Percentiles rank a stretch among this genome's conserved stretches.
These are phyloP conservation scores for Drosophila prosaltans DNA, from an alignment of 1,140 invertebrate species.

Conservation along the genomic window DNA sequence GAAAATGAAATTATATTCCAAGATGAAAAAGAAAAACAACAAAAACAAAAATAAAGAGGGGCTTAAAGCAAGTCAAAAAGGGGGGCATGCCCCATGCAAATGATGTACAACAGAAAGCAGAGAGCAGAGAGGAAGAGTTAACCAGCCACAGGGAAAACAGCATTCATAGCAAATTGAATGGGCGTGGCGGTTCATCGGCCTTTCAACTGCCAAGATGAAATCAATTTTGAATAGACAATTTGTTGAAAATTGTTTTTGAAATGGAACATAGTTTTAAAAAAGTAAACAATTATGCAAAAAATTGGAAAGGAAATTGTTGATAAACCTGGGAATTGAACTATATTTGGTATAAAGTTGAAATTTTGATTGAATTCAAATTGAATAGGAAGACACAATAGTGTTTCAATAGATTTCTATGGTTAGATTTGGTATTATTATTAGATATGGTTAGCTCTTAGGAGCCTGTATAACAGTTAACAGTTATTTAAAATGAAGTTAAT, in stretches of 20 bases:
- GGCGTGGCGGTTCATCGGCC: background rate
- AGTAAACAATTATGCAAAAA: too few relatives aligned
- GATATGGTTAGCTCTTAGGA: too few relatives aligned
- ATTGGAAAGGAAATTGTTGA: too few relatives aligned
- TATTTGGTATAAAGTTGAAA: too few relatives aligned
- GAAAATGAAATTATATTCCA: background rate
- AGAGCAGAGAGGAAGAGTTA: background rate
- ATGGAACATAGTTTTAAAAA: background rate
- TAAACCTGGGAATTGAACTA: too few relatives aligned
- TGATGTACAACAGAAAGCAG: background rate
- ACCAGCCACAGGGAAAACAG: background rate
- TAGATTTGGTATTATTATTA: too few relatives aligned
- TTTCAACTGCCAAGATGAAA: background rate
- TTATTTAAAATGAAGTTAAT: too few relatives aligned
- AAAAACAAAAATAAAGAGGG: background rate
- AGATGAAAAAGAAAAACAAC: background rate
- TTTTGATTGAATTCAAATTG: too few relatives aligned
- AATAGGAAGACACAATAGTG: too few relatives aligned
- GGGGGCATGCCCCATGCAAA: slow-evolving; percentile 1
- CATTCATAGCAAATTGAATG: slow-evolving; percentile 1
- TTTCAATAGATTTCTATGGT: too few relatives aligned
- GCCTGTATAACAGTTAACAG: too few relatives aligned
- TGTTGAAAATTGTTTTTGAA: background rate
- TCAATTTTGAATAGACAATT: slow-evolving; percentile 1
- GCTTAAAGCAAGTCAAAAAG: background rate